Percentiles rank a stretch among this genome's conserved stretches.
Conservation (phyloP, 2,888 invertebrate species). For the Hipparchia semele region DNA sequence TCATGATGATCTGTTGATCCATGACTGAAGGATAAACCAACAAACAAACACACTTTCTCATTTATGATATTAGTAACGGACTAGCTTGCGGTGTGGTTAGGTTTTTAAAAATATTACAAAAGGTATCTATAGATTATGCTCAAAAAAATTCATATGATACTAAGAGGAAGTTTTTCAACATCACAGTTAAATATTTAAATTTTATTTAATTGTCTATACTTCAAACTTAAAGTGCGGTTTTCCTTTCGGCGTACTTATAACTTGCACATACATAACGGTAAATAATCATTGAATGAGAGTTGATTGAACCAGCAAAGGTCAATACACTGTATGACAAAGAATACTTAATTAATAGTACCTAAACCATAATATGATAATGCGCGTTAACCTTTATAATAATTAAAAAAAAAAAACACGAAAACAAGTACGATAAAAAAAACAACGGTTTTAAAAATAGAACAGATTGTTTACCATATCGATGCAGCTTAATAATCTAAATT, state of each 20-base stretch:
- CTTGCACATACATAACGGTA: constrained; percentile 38
- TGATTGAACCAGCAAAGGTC: constrained; percentile 52
- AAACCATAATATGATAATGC: constrained; percentile 22
- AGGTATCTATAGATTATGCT: too few species aligned
- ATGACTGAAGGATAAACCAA: too few species aligned
- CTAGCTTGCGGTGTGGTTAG: too few species aligned
- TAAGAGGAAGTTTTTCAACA: too few species aligned
- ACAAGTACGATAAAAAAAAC: constrained; percentile 16
- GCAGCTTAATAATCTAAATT: not conserved
- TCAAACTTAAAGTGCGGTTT: not conserved
- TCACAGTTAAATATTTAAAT: too few species aligned
- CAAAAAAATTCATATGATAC: too few species aligned
- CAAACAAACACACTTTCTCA: too few species aligned
- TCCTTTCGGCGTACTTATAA: not conserved
- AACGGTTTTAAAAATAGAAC: constrained; percentile 42
- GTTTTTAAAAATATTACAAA: too few species aligned
- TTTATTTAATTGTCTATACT: too few species aligned
- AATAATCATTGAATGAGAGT: constrained; percentile 46
- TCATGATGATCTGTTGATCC: too few species aligned
- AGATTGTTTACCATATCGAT: constrained; percentile 19
- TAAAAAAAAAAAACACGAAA: constrained; percentile 24
- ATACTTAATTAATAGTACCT: constrained; percentile 22
- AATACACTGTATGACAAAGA: constrained; percentile 27
- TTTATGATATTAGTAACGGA: too few species aligned
- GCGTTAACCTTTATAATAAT: constrained; percentile 10